Conservation (phyloP, 2,797 vertebrate species). For the Tarsius wallacei region DNA sequence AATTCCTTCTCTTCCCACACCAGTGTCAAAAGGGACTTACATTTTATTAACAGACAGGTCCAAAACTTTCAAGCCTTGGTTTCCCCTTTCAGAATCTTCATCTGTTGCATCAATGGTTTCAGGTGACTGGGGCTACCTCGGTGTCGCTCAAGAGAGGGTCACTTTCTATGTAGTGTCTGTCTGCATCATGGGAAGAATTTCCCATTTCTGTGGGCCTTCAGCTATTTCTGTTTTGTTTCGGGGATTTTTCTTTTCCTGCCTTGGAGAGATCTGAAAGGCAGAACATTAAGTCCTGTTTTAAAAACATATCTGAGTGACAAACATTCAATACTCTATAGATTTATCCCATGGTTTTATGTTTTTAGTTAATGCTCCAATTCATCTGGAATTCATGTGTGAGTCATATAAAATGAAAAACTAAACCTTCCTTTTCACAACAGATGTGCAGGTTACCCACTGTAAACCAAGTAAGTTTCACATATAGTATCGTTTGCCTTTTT, state of each 20-base stretch:
- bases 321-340: background rate
- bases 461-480: background rate
- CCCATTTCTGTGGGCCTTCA: background rate
- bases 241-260: background rate
- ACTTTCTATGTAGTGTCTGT: background rate
- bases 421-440: background rate
- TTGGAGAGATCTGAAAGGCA: background rate
- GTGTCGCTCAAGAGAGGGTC: background rate
- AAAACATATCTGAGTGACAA: background rate
- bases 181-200: background rate
- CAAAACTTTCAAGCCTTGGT: background rate
- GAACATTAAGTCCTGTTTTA: background rate
- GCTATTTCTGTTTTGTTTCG: background rate
- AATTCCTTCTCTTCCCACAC: background rate
- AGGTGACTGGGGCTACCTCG: accelerated
- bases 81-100: background rate
- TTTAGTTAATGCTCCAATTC: background rate
- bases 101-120: accelerated
- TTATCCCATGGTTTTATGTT: background rate
- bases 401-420: background rate
- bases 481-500: background rate
- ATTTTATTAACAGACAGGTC: background rate
- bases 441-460: background rate
- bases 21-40: background rate
- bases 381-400: background rate